Evolutionary conservation across 2,797 vertebrate species (phyloP), one percentile per base, ranked within the genome.

Genomic region (Yasuhikotakia modesta): DNA sequence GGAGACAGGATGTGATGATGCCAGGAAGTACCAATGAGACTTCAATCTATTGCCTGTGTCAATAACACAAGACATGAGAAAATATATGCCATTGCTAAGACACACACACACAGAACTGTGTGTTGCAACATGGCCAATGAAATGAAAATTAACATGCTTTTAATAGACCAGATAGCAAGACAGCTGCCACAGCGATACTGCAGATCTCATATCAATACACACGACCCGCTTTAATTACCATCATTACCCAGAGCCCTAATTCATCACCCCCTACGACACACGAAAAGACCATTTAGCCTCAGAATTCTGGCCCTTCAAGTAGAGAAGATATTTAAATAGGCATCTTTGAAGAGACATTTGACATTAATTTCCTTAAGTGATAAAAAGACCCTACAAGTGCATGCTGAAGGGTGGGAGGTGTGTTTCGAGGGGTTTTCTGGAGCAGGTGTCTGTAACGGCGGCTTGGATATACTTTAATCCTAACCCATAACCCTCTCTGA

Each of bases 1-100:
- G 65, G 81, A 82, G 74, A 80, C 70, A 11, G 45, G 70, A 73
- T 71, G 12, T 48, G 53, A 79, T 12, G 35, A 79, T 75, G 73
- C 43, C 73, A 73, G 58, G 69, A 67, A 22, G 21, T 53, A 74
- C 74, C 68, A 11, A 16, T 2, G 53, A 58, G 79, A 81, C 57
- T 5, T 45, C 19, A 43, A 78, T 65, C 19, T 70, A 16, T 80
- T 13, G 39, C 66, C 67, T 55, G 24, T 6, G 60, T 66, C 35
- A 65, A 78, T 84, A 76, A 53, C 55, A 45, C 5, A 17, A 71
- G 39, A 74, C 30, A 39, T 12, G 39, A 58, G 68, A 43, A 70
- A 27, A 46, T 39, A 55, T 12, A 35, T n/a, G 16, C 4, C 3
- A 60, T 48, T 27, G 16, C 60, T 16, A 68, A 30, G 32, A 57